Evolutionary conservation across 2,797 vertebrate species (phyloP), one percentile per base, ranked within the genome.

Genomic region (Avahi laniger): DNA sequence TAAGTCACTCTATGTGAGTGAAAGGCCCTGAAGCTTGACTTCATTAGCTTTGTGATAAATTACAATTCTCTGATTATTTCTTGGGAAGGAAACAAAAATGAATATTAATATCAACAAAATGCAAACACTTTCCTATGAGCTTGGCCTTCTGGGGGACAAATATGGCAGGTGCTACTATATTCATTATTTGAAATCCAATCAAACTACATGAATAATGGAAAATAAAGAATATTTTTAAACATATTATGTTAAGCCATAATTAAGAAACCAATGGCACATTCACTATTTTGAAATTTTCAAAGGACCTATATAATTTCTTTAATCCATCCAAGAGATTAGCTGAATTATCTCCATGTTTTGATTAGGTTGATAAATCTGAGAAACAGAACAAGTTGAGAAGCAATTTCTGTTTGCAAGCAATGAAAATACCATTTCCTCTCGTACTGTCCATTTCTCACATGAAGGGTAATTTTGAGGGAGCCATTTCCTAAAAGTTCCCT

Each of bases 241-340:
- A 33, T 35, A 52, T 30, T 81, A 10, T 87, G 67, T 35, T 95
- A 81, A 76, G 24, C 7, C 73, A 38, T 65, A 80, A 63, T 67
- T 86, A 59, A 92, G 46, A 84, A 93, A 28, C 11, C 41, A 26
- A 78, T 70, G 24, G 4, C 15, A 48, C 1, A 24, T 35, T 79
- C 57, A 80, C 35, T 83, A 70, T 48, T 52, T 89, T 28, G 43
- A 20, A 78, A 84, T 90, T 94, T 91, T 91, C 67, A 84, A n/a
- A n/a, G 52, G 52, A 72, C 30, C 22, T 76, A 30, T 50, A 22
- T 65, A 33, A 84, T 57, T 84, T 73, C 26, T 82, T 57, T 84
- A 87, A 65, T 82, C 63, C 28, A 24, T 43, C 63, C 22, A 69
- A 8, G 65, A 10, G 13, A 30, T 33, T 63, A 13, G 46, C 18